Evolutionary conservation across 2,113 vertebrate genomes (phyloP).

Genomic region (Podarcis muralis): DNA sequence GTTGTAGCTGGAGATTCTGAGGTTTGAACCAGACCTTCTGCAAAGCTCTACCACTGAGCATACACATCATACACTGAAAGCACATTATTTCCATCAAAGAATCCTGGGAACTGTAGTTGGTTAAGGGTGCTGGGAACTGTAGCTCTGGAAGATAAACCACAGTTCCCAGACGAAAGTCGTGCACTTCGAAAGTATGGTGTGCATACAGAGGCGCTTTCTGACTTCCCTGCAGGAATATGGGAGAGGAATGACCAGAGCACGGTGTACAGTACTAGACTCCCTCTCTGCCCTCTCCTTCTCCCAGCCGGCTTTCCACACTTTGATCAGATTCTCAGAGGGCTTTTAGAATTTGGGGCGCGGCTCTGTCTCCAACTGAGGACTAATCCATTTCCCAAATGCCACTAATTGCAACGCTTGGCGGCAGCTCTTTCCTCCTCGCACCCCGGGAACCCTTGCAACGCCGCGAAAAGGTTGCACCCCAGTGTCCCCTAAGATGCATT

Average conservation of each 20-base stretch:
- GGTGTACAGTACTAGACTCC: background rate
- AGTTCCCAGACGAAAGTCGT: background rate
- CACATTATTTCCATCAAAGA: too few species aligned
- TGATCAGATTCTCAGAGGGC: background rate
- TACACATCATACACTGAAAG: too few species aligned
- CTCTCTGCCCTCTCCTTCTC: background rate
- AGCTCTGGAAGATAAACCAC: background rate
- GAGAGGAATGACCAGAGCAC: background rate
- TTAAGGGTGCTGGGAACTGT: too few species aligned
- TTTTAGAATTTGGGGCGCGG: background rate
- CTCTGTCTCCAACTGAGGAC: background rate
- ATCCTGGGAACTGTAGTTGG: too few species aligned
- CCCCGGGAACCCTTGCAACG: background rate
- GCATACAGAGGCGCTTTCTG: background rate
- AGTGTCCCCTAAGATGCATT: background rate
- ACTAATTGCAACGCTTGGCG: background rate
- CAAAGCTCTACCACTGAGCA: too few species aligned
- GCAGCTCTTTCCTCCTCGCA: background rate
- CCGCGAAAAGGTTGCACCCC: background rate
- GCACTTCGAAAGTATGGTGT: too few species aligned
- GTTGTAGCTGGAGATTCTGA: too few species aligned
- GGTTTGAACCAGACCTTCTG: too few species aligned
- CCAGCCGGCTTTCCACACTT: background rate
- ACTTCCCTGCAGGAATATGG: background rate
- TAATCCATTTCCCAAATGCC: background rate